Evolutionary conservation across 2,888 invertebrate species (phyloP).

Genomic region (Oscheius sp.): DNA sequence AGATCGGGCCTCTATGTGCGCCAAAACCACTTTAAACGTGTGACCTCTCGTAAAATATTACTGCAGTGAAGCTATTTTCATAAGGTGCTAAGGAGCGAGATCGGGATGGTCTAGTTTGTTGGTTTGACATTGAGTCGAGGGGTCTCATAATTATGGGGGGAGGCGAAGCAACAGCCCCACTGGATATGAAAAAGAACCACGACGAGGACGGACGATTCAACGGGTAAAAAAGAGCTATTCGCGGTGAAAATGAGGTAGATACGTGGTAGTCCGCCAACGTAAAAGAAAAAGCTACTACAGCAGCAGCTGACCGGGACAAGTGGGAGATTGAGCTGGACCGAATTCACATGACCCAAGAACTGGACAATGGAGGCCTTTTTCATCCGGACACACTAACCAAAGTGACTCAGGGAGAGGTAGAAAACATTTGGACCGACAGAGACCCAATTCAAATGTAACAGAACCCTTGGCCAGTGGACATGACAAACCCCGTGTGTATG

Average conservation of each 20-base stretch:
- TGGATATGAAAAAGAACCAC: conserved; percentile 11
- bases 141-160: conserved; percentile 24
- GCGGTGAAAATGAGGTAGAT: conserved; percentile 28
- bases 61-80: neutral
- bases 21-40: conserved; percentile 4
- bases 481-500: conserved; percentile 1
- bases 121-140: conserved; percentile 23
- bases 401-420: too few species aligned
- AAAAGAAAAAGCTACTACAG: conserved; percentile 16
- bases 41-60: conserved; percentile 23
- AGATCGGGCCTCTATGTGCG: conserved; percentile 14
- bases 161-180: conserved; percentile 5
- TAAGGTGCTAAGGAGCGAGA: neutral
- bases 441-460: too few species aligned
- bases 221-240: conserved; percentile 18
- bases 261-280: conserved; percentile 11
- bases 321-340: neutral
- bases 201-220: conserved; percentile 11
- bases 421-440: too few species aligned
- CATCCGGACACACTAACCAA: neutral
- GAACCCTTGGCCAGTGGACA: neutral
- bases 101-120: neutral
- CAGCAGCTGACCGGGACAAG: neutral
- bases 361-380: neutral
- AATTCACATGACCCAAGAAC: neutral